Percentiles rank a stretch among this genome's conserved stretches.
phyloP scores from a whole-genome alignment of 2,797 vertebrate genomes.

The Epinephelus awoara region DNA sequence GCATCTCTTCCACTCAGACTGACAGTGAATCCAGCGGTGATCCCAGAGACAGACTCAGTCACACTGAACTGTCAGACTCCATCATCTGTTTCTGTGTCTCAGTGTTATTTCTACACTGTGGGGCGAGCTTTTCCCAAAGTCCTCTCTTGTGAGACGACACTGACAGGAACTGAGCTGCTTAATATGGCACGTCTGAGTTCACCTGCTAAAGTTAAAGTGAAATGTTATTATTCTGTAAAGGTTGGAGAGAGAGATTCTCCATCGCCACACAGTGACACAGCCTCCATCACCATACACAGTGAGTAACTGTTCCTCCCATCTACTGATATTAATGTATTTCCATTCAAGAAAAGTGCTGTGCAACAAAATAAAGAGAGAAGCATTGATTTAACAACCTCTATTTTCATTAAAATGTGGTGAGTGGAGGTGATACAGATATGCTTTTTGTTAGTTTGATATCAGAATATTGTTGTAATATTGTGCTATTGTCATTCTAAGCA shows the following conservation, averaged over 20 bases:
- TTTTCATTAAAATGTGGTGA: no score
- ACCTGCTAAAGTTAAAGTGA: conserved; percentile 35
- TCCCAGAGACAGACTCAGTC: conserved; percentile 47
- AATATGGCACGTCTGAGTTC: not conserved
- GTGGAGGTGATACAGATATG: no score
- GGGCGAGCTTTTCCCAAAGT: accelerated
- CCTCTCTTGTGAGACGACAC: not conserved
- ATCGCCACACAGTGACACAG: conserved; percentile 22
- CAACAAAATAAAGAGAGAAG: no score
- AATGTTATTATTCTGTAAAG: conserved; percentile 32
- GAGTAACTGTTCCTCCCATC: not conserved
- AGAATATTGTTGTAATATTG: no score
- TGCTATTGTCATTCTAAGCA: no score
- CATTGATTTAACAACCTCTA: no score
- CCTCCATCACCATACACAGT: conserved; percentile 29
- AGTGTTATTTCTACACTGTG: conserved; percentile 53
- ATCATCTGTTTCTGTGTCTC: not conserved
- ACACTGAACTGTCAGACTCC: conserved; percentile 43
- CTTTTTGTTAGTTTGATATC: no score
- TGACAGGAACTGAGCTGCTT: conserved; percentile 59
- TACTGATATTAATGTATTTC: no score
- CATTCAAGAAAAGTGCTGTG: no score
- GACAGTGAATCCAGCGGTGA: not conserved
- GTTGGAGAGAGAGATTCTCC: not conserved
- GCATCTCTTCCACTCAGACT: not conserved